phyloP scores from a whole-genome alignment of 2,797 vertebrate species.

The Meda fulgida region DNA sequence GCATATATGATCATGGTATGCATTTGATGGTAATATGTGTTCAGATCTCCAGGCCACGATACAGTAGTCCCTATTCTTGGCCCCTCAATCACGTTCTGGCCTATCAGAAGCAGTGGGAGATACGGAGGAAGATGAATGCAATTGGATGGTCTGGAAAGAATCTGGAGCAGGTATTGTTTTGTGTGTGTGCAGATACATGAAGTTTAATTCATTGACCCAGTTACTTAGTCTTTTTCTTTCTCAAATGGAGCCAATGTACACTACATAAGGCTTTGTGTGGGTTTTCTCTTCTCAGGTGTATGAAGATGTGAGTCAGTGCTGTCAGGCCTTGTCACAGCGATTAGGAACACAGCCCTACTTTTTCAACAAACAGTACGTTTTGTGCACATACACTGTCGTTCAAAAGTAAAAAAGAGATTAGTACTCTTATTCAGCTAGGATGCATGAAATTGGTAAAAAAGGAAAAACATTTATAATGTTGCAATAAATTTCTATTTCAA shows the following conservation, averaged over 20 bases:
- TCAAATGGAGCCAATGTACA: background rate
- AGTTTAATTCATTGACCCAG: background rate
- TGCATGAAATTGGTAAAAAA: background rate
- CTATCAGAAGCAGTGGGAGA: conserved; percentile 97
- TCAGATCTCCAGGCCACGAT: conserved; percentile 92
- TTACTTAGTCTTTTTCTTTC: background rate
- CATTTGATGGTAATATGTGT: background rate
- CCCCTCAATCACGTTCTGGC: conserved; percentile 91
- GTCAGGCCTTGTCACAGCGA: conserved; percentile 94
- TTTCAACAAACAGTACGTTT: conserved; percentile 94
- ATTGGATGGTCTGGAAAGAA: conserved; percentile 94
- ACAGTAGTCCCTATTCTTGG: conserved; percentile 96
- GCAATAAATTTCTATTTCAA: background rate
- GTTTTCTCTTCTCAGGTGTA: conserved; percentile 81
- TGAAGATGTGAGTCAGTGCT: conserved; percentile 97
- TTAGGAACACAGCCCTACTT: conserved; percentile 93
- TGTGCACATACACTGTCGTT: background rate
- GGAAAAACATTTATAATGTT: background rate
- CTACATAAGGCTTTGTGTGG: background rate
- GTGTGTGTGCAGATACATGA: background rate
- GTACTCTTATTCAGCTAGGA: background rate
- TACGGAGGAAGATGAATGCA: conserved; percentile 94
- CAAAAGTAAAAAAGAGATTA: background rate
- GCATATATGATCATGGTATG: background rate
- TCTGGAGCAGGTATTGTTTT: conserved; percentile 85